phyloP scores from a whole-genome alignment of 30 jellyfish, hydroid and myxozoan genomes.

The Aurelia aurita region DNA sequence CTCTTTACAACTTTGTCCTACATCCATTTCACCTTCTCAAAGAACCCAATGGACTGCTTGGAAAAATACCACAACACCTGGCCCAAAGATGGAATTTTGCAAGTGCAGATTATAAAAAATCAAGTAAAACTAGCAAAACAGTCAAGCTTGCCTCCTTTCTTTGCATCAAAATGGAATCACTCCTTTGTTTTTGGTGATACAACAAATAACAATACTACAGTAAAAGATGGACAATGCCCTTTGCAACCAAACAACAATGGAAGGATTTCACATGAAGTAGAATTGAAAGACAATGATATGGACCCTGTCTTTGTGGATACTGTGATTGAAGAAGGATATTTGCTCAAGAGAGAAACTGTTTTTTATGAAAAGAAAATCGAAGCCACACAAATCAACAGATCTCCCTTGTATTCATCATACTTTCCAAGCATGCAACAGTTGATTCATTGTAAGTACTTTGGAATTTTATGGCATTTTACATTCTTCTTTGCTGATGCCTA shows the following conservation, averaged over 20 bases:
- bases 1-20: slow-evolving; percentile 77
- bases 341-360: slow-evolving; percentile 36
- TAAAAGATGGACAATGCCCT: neutral
- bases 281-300: neutral
- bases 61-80: slow-evolving; percentile 59
- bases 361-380: slow-evolving; percentile 6
- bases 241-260: no score
- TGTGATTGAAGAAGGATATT: slow-evolving; percentile 26
- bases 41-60: slow-evolving; percentile 83
- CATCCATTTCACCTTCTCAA: slow-evolving; percentile 84
- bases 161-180: slow-evolving; percentile 57
- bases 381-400: slow-evolving; percentile 9
- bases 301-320: neutral
- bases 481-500: no score
- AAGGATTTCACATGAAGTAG: neutral
- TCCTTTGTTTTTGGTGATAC: slow-evolving; percentile 19
- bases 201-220: neutral
- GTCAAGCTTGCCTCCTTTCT: slow-evolving; percentile 24
- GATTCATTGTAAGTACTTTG: slow-evolving; percentile 15
- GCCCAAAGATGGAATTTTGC: slow-evolving; percentile 95
- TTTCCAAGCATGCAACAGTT: slow-evolving; percentile 14
- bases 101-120: slow-evolving; percentile 72
- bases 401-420: neutral
- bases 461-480: neutral
- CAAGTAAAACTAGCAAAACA: slow-evolving; percentile 1